Percentiles rank a stretch among this genome's conserved stretches.
Conservation (phyloP, 2,113 vertebrate species). For the Chaenocephalus aceratus region DNA sequence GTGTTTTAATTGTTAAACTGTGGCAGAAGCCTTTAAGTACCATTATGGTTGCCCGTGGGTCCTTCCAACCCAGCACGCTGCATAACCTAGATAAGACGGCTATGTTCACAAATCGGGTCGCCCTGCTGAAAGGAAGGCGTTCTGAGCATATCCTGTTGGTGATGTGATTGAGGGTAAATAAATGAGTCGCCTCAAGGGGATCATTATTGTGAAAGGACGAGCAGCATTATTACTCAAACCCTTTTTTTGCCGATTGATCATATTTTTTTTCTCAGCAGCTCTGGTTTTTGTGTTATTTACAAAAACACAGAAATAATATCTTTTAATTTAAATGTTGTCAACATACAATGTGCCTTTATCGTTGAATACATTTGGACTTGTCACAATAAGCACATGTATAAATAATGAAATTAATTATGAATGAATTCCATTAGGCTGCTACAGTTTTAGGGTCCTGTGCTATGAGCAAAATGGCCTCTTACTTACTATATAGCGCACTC, state of each 20-base stretch:
- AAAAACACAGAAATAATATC: neutral
- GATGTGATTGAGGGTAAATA: conserved; percentile 65
- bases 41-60: conserved; percentile 71
- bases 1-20: conserved; percentile 81
- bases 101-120: conserved; percentile 54
- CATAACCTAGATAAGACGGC: conserved; percentile 79
- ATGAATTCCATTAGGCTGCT: neutral
- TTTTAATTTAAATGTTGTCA: neutral
- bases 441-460: neutral
- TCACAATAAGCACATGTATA: neutral
- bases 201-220: conserved; percentile 52
- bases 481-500: neutral
- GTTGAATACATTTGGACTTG: neutral
- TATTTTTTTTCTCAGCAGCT: conserved; percentile 26
- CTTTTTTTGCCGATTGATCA: conserved; percentile 18
- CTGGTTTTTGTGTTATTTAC: neutral
- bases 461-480: neutral
- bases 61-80: conserved; percentile 73
- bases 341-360: neutral
- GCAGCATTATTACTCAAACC: conserved; percentile 29
- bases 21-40: conserved; percentile 70
- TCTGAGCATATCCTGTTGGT: conserved; percentile 61
- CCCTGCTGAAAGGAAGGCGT: conserved; percentile 60
- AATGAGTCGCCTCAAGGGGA: conserved; percentile 58
- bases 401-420: neutral